Percentiles rank a stretch among this genome's conserved stretches.
phyloP scores from a whole-genome alignment of 2,888 invertebrate genomes.

The Geotrupes spiniger region DNA sequence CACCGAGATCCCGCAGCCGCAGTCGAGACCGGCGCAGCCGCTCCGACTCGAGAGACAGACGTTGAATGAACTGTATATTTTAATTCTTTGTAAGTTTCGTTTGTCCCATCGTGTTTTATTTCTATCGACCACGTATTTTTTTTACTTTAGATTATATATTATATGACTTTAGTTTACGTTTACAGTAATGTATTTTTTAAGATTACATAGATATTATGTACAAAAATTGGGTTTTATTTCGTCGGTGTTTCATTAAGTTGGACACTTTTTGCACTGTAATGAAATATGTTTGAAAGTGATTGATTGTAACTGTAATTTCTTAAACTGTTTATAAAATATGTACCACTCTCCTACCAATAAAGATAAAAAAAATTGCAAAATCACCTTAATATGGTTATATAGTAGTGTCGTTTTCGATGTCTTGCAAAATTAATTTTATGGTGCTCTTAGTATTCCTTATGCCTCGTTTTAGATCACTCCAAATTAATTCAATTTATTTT shows the following conservation, averaged over 20 bases:
- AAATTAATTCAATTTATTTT: too few relatives aligned
- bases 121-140: conserved; percentile 6
- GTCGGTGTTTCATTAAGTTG: not conserved
- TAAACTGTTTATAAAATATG: too few relatives aligned
- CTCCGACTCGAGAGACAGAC: conserved; percentile 58
- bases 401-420: too few relatives aligned
- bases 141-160: conserved; percentile 6
- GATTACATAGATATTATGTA: conserved; percentile 3
- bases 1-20: conserved; percentile 54
- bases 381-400: too few relatives aligned
- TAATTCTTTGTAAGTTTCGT: not conserved
- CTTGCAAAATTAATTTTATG: too few relatives aligned
- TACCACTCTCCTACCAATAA: too few relatives aligned
- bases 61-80: conserved; percentile 38
- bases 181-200: conserved; percentile 1
- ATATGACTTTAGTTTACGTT: not conserved
- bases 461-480: too few relatives aligned
- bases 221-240: not conserved
- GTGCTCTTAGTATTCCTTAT: too few relatives aligned
- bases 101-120: conserved; percentile 2
- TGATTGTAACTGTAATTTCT: too few relatives aligned
- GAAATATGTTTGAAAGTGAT: too few relatives aligned
- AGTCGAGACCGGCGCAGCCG: conserved; percentile 58
- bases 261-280: not conserved
- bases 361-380: too few relatives aligned